Base-by-base conservation (phyloP, 2,113 vertebrate species). In the Carettochelys insculpta region DNA sequence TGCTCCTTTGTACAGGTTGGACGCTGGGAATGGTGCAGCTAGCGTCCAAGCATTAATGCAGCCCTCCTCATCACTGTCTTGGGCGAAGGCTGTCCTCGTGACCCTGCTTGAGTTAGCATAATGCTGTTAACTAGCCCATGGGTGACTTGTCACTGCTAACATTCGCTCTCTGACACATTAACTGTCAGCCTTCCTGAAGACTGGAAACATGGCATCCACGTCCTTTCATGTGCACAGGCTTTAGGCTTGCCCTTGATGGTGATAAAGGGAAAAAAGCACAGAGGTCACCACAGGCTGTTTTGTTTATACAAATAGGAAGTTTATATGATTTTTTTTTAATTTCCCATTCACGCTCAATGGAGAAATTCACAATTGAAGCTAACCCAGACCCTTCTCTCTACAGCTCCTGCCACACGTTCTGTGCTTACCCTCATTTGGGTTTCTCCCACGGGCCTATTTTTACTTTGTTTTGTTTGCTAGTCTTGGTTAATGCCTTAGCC, bases 271-370 rank as follows among this genome's bases (percentile, higher is more conserved):
- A 12, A 58, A 61, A 11, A 61, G n/a, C 24, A 13, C 22, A 61
- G 82, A 31, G 5, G 0, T 0, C 52, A 34, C 68, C 38, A 6
- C 50, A 56, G n/a, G 16, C 61, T 65, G 73, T 53, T 65, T 43
- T n/a, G 31, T 20, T n/a, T n/a, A 65, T 34, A 19, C 58, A 65
- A 65, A 68, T 34, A n/a, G n/a, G 38, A 68, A 54, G 50, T 43
- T 58, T 19, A 8, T 8, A 20, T 11, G 20, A 3, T 14, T 14
- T 82, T 54, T 1, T 76, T n/a, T n/a, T n/a, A n/a, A 73, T 25
- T 1, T 2, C 38, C 25, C 10, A 38, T 61, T 68, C 45, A 54
- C 24, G 0, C 1, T 77, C 71, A 38, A 31, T 48, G 45, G 16
- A 71, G 78, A 48, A n/a, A 43, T 38, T 50, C 27, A 87, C 43